Evolutionary conservation across 2,888 invertebrate species (phyloP), one percentile per base, ranked within the genome.

Genomic region (Priocnemis perturbator): DNA sequence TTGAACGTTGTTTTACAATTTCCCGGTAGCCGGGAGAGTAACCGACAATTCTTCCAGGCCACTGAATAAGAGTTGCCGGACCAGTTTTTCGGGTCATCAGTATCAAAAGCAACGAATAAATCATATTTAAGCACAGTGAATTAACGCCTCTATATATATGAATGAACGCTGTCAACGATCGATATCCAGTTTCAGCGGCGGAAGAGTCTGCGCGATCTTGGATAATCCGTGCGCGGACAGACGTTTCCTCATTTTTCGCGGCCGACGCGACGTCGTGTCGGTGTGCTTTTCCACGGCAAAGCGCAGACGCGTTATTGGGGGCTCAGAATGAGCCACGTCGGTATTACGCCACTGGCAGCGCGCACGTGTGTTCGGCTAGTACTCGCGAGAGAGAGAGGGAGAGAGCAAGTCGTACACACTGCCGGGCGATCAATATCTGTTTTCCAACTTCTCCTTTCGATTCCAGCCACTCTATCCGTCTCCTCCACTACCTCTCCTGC

Each of bases 391-490:
- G 64, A 55, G 55, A 23, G 65, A 53, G 63, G 55, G 64, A 55
- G 55, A 23, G 19, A 61, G 60, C 61, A 48, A 64, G 48, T 64
- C 61, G 53, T 50, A 56, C 59, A 71, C 64, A 67, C 72, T 58
- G 67, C 60, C 68, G 61, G 57, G 67, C 83, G 84, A 85, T 85
- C 84, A 85, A 85, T 85, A 85, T 85, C 85, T 81, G 79, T 85
- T 85, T 85, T 84, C 85, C 85, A 82, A 82, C 79, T 85, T 83
- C 78, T 70, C 79, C 80, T 83, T 84, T 81, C 83, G 83, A 84
- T 82, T 82, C 81, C 81, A 74, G 75, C 81, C 77, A 74, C 73
- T 74, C 74, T 74, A 70, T 73, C 64, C 67, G 68, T 71, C 71
- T 66, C 58, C 52, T 52, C 50, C 60, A 15, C 52, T 62, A 57